Conservation (phyloP, 2,113 vertebrate species). For the Rhabdomys dilectus region DNA sequence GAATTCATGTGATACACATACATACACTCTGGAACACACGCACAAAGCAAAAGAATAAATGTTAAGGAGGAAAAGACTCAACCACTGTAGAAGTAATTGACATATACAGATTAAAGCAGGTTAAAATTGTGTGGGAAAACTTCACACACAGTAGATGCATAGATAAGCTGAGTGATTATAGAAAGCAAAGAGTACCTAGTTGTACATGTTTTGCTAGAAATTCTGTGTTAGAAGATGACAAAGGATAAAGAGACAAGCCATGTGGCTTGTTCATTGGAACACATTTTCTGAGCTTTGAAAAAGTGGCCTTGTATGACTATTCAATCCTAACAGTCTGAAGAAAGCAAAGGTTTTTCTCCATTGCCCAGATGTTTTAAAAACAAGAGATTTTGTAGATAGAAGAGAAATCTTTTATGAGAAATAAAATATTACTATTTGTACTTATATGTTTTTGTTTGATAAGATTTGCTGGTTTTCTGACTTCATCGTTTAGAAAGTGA, state of each 20-base stretch:
- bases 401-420: conserved; percentile 60
- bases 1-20: not conserved
- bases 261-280: conserved; percentile 63
- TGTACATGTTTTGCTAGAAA: conserved; percentile 65
- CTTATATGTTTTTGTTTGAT: conserved; percentile 59
- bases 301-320: conserved; percentile 49
- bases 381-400: conserved; percentile 42
- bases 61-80: not conserved
- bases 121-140: conserved; percentile 79
- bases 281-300: conserved; percentile 74
- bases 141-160: conserved; percentile 72
- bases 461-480: conserved; percentile 62
- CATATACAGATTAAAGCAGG: conserved; percentile 54
- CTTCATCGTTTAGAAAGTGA: conserved; percentile 60
- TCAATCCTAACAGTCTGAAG: conserved; percentile 64
- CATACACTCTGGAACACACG: too few species aligned
- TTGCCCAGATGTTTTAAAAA: conserved; percentile 66
- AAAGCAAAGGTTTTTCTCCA: not conserved
- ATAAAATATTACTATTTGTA: conserved; percentile 28
- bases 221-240: not conserved
- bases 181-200: conserved; percentile 48
- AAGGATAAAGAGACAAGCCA: not conserved
- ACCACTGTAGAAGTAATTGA: not conserved
- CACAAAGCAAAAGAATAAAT: not conserved
- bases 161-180: conserved; percentile 50